Evolutionary conservation across 2,113 vertebrate species (phyloP).

Genomic region (Syngnathus scovelli): DNA sequence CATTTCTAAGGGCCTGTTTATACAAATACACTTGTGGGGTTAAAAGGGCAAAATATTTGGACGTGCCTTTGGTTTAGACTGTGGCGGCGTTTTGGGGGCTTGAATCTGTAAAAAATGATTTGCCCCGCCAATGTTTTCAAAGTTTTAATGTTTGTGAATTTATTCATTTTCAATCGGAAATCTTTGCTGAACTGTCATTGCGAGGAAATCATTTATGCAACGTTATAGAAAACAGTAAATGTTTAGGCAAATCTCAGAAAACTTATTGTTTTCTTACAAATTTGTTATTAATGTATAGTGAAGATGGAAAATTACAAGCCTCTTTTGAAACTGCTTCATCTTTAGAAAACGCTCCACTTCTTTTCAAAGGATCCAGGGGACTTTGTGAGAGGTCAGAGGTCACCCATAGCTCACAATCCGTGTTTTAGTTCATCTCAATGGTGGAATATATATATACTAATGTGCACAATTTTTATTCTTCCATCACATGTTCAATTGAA

Average conservation of each 20-base stretch:
- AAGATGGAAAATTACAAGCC: not conserved
- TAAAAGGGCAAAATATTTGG: too few species aligned
- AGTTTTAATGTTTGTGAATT: too few species aligned
- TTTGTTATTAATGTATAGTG: not conserved
- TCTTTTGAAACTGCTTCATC: not conserved
- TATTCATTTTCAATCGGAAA: too few species aligned
- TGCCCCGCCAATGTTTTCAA: too few species aligned
- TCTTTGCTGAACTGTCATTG: not conserved
- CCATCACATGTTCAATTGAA: constrained; percentile 28
- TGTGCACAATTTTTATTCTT: not conserved
- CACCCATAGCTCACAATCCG: not conserved
- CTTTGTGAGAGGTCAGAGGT: too few species aligned
- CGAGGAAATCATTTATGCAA: not conserved
- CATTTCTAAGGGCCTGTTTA: not conserved
- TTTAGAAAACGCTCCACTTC: not conserved
- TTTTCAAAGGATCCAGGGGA: not conserved
- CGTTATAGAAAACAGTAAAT: not conserved
- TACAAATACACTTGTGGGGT: too few species aligned
- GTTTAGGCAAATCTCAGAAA: not conserved
- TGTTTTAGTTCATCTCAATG: not conserved
- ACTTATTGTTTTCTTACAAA: not conserved
- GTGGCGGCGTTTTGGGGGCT: too few species aligned
- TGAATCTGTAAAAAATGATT: too few species aligned
- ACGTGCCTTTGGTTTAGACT: too few species aligned
- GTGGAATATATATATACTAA: not conserved